A percentile compares a stretch with the other conserved stretches of the same genome.
These are phyloP conservation scores for Crepidodera aurea DNA, from an alignment of 2,888 invertebrate genomes.

Conservation along the genomic window DNA sequence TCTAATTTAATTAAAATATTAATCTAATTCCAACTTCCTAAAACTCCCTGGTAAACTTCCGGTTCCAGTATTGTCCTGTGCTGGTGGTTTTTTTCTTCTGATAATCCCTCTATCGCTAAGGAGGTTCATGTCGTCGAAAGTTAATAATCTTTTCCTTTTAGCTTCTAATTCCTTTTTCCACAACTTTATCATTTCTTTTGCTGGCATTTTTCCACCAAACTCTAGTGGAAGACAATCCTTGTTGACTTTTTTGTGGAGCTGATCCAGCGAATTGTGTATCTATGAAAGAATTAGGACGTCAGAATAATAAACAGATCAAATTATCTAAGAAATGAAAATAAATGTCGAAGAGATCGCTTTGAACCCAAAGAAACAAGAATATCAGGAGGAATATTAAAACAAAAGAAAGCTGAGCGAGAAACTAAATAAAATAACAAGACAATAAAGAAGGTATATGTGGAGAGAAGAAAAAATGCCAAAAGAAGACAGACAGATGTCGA, in stretches of 20 bases:
- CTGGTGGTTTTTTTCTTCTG: slow-evolving; percentile 56
- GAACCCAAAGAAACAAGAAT: too few relatives aligned
- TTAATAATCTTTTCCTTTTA: slow-evolving; percentile 68
- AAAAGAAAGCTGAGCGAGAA: too few relatives aligned
- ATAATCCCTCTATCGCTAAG: slow-evolving; percentile 70
- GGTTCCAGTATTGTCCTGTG: slow-evolving; percentile 41
- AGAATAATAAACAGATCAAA: too few relatives aligned
- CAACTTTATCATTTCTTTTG: slow-evolving; percentile 74
- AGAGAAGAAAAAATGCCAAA: too few relatives aligned
- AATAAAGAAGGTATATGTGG: too few relatives aligned
- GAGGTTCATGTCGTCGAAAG: slow-evolving; percentile 72
- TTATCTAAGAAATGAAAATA: too few relatives aligned
- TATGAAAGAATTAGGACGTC: slow-evolving; percentile 37
- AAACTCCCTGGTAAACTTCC: slow-evolving; percentile 68
- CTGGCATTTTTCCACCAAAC: slow-evolving; percentile 75
- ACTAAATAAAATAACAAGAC: too few relatives aligned
- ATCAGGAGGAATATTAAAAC: too few relatives aligned
- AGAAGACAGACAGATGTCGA: too few relatives aligned
- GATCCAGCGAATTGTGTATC: slow-evolving; percentile 64
- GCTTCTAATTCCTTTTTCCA: slow-evolving; percentile 71
- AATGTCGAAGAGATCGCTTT: too few relatives aligned
- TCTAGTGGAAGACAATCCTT: slow-evolving; percentile 72
- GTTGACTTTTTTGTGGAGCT: slow-evolving; percentile 69
- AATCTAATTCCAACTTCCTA: slow-evolving; percentile 74
- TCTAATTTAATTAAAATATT: too few relatives aligned